Evolutionary conservation across 2,113 vertebrate genomes (phyloP), one percentile per base, ranked within the genome.

Genomic region (Crotalus tigris): DNA sequence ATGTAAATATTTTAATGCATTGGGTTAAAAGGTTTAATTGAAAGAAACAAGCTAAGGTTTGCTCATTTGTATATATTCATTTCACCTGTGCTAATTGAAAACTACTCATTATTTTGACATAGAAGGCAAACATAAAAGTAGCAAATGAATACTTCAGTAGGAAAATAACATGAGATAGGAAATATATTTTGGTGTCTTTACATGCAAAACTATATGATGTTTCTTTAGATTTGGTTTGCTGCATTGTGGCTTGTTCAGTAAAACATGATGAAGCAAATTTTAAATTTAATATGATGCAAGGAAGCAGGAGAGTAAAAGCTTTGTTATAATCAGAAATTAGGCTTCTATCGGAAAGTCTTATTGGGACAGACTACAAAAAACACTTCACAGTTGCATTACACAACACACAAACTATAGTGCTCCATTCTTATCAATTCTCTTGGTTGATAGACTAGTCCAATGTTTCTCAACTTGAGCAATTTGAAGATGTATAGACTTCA

Each of bases 81-180:
- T 92, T 92, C 92, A 90, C 17, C 54, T 92, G 26, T n/a, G 29
- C 54, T 57, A 33, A 54, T 81, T 92, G 85, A 85, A 58, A 89
- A n/a, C 12, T 51, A 9, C n/a, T 92, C 26, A 92, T 92, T 89
- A 89, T 44, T 33, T 24, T 54, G 23, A 81, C 13, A 89, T 24
- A 33, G 24, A 92, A 33, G 54, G 54, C 64, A 90, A 33, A 15
- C 17, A 12, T 15, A 46, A 92, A 13, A 92, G 21, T 39, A 29
- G 44, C 54, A 89, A 85, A 64, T 69, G 55, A 55, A 91, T n/a
- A 53, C 11, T n/a, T 23, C 23, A 57, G 91, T 7, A n/a, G 23
- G 87, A 88, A 53, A 57, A 89, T 55, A 44, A 39, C 11, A 39
- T 58, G n/a, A 39, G 88, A 89, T 44, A 44, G 39, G 21, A 81